Conservation (phyloP, 2,888 invertebrate species). For the Asteroscopus sphinx region DNA sequence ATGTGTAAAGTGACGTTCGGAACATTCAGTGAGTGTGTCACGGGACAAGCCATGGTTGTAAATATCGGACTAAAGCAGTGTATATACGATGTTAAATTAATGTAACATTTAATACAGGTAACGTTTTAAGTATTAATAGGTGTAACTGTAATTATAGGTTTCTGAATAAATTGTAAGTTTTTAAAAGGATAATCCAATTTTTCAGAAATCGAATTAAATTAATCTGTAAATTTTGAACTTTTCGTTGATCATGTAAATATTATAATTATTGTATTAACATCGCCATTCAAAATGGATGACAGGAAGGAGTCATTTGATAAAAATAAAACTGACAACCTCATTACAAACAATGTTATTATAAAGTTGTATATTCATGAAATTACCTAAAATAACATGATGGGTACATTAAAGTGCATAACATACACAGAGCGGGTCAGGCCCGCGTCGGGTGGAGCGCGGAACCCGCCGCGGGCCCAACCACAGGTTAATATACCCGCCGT, state of each 20-base stretch:
- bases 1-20: conserved; percentile 84
- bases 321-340: conserved; percentile 19
- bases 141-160: conserved; percentile 57
- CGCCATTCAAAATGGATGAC: conserved; percentile 55
- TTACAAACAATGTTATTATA: conserved; percentile 7
- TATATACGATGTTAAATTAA: conserved; percentile 70
- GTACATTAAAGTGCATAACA: too few relatives aligned
- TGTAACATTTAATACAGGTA: conserved; percentile 69
- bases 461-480: too few relatives aligned
- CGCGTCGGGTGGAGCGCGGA: too few relatives aligned
- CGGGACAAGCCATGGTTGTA: conserved; percentile 84
- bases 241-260: conserved; percentile 55
- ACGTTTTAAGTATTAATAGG: conserved; percentile 68
- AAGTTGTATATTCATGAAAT: conserved; percentile 23
- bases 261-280: conserved; percentile 42
- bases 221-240: conserved; percentile 40
- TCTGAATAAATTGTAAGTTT: conserved; percentile 54
- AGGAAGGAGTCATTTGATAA: conserved; percentile 16
- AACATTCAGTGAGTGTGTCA: conserved; percentile 69
- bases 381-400: neutral
- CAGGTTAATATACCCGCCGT: too few relatives aligned
- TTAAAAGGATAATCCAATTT: conserved; percentile 42
- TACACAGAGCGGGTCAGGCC: too few relatives aligned
- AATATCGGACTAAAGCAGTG: conserved; percentile 75
- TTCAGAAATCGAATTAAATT: conserved; percentile 37